phyloP scores from a whole-genome alignment of 2,888 invertebrate species.

The Chymomyza fuscimana region DNA sequence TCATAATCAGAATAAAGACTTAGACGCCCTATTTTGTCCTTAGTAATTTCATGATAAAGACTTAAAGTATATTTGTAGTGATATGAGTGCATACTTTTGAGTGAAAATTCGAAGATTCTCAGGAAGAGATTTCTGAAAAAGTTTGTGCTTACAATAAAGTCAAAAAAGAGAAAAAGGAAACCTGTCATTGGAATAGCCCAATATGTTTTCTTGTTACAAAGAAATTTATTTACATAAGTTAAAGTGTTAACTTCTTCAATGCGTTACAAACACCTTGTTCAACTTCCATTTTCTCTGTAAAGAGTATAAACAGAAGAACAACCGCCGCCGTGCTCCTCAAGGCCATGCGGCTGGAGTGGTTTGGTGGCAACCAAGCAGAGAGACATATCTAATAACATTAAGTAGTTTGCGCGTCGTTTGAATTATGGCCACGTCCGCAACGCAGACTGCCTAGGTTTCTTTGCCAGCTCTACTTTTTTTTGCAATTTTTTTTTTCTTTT shows the following conservation, averaged over 20 bases:
- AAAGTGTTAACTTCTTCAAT: neutral
- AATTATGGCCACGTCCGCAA: conserved; percentile 64
- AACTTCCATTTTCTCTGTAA: neutral
- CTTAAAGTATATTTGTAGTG: too few relatives aligned
- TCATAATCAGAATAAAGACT: too few relatives aligned
- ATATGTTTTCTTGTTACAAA: too few relatives aligned
- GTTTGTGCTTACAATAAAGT: too few relatives aligned
- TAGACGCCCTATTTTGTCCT: too few relatives aligned
- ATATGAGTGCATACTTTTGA: too few relatives aligned
- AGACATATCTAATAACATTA: conserved; percentile 68
- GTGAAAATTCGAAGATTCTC: too few relatives aligned
- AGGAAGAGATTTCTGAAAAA: too few relatives aligned
- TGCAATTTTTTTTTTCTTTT: conserved; percentile 30
- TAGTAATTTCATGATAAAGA: too few relatives aligned
- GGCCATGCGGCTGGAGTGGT: conserved; percentile 38
- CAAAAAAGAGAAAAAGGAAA: too few relatives aligned
- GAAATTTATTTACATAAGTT: too few relatives aligned
- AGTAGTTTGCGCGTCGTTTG: conserved; percentile 71
- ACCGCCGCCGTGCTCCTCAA: neutral
- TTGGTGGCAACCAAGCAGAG: conserved; percentile 17
- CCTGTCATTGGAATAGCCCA: too few relatives aligned
- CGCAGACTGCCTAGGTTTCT: conserved; percentile 38
- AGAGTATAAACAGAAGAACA: neutral
- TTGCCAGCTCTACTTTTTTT: conserved; percentile 17
- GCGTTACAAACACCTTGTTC: neutral